A percentile compares a stretch with the other conserved stretches of the same genome.
These are phyloP conservation scores for Amblyraja radiata DNA, from an alignment of 2,797 vertebrate species.

Conservation along the genomic window DNA sequence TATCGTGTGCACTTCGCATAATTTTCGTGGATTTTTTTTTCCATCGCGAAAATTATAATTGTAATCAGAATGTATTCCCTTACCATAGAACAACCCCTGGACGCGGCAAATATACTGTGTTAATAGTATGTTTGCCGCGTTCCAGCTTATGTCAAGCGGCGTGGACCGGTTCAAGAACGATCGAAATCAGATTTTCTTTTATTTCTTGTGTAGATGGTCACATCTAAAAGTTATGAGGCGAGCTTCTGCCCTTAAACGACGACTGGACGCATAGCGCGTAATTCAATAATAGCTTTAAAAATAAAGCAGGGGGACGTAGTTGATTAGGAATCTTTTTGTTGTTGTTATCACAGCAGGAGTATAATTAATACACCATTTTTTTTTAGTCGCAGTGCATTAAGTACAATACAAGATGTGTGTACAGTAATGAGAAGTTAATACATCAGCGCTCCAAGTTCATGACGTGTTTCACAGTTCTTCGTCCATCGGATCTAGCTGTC, in stretches of 20 bases:
- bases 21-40: neutral
- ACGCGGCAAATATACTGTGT: neutral
- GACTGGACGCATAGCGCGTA: neutral
- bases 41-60: neutral
- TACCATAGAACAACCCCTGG: too few relatives aligned
- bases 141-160: too few relatives aligned
- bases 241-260: neutral
- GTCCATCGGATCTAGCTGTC: constrained; percentile 26
- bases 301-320: neutral
- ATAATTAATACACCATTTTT: neutral
- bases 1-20: too few relatives aligned
- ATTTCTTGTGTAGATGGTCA: neutral
- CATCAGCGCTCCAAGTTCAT: constrained; percentile 13
- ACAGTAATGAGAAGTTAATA: too few relatives aligned
- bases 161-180: neutral
- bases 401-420: neutral
- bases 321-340: neutral
- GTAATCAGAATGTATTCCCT: neutral
- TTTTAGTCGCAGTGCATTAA: neutral
- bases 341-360: neutral
- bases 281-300: neutral
- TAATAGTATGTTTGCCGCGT: too few relatives aligned
- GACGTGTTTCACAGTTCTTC: constrained; percentile 47
- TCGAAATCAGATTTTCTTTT: neutral
- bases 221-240: neutral